Base-by-base conservation (phyloP, 2,888 invertebrate genomes). In the Spicauda simplicius region DNA sequence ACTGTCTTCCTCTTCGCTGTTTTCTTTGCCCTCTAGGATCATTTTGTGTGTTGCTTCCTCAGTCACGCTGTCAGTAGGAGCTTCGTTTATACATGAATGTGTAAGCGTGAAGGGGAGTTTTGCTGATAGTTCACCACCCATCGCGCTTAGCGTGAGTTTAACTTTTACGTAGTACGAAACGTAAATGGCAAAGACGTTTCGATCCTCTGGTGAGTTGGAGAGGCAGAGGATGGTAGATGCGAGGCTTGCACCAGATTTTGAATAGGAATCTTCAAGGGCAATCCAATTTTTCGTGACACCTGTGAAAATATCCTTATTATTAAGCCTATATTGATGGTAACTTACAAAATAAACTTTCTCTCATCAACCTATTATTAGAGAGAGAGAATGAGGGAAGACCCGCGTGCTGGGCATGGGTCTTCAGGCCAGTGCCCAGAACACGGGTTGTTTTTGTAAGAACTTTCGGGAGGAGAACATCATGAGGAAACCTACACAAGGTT, bases 91-190 rank as follows among this genome's bases (percentile, higher is more conserved):
- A 72, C 95, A 95, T 7, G 95, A 95, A 83, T 97, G 97, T 85
- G 97, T 96, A 19, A 97, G 86, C 0, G 95, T 95, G 82, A 97
- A 97, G 0, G 97, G 97, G 60, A 97, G 85, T 83, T 97, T 97
- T 1, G 97, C 87, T 0, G 96, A 96, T 8, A 97, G 88, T 69
- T 96, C 96, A 0, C 97, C 97, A 0, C 97, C 97, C 94, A 97
- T 97, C 3, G 96, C 95, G 69, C 97, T 97, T 25, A 97, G 94
- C 0, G 96, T 93, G 0, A 97, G 92, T 86, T 97, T 97, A 0
- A 97, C 96, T 94, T 98, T 97, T 8, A 97, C 97, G 82, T 98
- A 98, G 83, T 98, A 98, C 0, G 97, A 97, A 11, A 98, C 97
- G 89, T 97, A 97, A 76, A 98, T 98, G 64, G 97, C 97, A 79